These are phyloP conservation scores for Riptortus pedestris DNA, from an alignment of 1,140 invertebrate species.

Conservation along the genomic window DNA sequence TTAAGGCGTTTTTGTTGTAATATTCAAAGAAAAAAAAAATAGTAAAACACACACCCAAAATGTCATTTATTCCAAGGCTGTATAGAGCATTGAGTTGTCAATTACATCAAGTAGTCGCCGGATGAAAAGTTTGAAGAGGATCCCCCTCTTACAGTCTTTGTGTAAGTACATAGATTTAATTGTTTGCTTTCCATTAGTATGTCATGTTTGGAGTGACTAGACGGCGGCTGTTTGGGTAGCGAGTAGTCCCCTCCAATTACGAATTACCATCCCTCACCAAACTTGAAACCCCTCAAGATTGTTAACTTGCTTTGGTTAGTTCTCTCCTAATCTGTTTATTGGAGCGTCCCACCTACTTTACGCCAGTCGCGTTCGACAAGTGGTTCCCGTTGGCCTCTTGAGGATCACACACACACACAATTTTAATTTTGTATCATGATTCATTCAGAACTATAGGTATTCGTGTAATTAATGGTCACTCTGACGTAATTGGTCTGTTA, in stretches of 20 bases:
- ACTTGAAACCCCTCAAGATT: not conserved
- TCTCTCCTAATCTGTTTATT: constrained; percentile 6
- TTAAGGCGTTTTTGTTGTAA: no score
- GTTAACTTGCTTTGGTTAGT: constrained; percentile 1
- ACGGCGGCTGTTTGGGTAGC: not conserved
- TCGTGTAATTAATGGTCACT: no score
- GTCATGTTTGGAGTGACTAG: constrained; percentile 5
- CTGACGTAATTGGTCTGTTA: no score
- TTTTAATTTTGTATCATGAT: no score
- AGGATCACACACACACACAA: no score
- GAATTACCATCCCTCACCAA: not conserved
- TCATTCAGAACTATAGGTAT: no score
- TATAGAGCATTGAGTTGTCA: not conserved
- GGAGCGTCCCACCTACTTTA: no score
- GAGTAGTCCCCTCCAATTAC: constrained; percentile 5
- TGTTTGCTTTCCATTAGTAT: constrained; percentile 6
- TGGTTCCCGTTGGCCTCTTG: not conserved
- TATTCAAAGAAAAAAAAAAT: no score
- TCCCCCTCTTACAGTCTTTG: not conserved
- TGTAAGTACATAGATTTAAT: not conserved
- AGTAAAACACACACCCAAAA: no score
- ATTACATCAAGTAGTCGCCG: not conserved
- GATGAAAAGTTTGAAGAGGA: constrained; percentile 9
- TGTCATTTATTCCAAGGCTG: no score
- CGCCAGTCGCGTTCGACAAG: no score